Evolutionary conservation across 2,888 invertebrate genomes (phyloP).

Genomic region (Agrotis segetum): DNA sequence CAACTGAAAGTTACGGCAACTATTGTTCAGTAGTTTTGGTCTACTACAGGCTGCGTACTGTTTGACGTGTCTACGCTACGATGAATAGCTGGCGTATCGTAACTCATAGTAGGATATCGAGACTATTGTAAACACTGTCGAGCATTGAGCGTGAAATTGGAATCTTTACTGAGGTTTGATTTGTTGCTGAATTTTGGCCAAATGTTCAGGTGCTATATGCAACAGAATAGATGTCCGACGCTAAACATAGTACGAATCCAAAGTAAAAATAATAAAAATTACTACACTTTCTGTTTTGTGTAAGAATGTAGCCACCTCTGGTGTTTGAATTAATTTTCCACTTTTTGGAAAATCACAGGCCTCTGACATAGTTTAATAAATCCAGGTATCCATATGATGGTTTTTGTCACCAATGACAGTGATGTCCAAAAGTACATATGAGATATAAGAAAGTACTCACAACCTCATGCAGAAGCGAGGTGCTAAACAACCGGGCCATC

Average conservation of each 20-base stretch:
- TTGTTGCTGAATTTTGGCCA: slow-evolving; percentile 1
- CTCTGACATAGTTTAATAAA: too few species aligned
- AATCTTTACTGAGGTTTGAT: neutral
- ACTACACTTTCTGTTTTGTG: neutral
- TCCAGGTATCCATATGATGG: too few species aligned
- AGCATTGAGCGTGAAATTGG: neutral
- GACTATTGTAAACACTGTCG: neutral
- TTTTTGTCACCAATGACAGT: too few species aligned
- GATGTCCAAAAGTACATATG: too few species aligned
- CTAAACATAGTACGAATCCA: neutral
- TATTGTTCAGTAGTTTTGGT: slow-evolving; percentile 18
- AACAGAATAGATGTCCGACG: too few species aligned
- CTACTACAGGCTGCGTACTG: neutral
- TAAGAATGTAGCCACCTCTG: too few species aligned
- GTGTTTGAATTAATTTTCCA: too few species aligned
- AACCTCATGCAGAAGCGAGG: too few species aligned
- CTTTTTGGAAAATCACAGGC: too few species aligned
- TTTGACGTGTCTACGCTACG: neutral
- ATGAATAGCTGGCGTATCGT: neutral
- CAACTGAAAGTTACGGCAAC: slow-evolving; percentile 28
- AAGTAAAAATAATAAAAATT: neutral
- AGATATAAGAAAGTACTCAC: too few species aligned
- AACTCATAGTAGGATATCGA: neutral
- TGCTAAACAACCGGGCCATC: too few species aligned
- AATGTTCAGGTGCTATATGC: neutral